phyloP scores from a whole-genome alignment of 2,888 invertebrate species.

The Watsonalla cultraria region DNA sequence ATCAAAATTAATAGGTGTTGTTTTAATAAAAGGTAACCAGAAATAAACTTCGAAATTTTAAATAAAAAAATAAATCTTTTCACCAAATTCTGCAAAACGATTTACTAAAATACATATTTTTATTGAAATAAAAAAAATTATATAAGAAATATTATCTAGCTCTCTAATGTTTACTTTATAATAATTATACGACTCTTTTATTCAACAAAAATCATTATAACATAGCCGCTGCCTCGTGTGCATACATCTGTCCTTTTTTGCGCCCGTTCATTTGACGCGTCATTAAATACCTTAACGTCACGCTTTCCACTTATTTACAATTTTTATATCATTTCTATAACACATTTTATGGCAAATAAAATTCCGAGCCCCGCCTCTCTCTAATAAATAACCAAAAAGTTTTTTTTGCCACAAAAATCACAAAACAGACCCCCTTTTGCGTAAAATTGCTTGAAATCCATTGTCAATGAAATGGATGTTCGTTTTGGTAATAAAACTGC shows the following conservation, averaged over 20 bases:
- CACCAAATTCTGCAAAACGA: no score
- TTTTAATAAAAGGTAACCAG: no score
- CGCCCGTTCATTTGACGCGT: conserved; percentile 47
- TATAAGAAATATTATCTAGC: no score
- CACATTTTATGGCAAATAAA: conserved; percentile 73
- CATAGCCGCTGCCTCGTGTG: conserved; percentile 36
- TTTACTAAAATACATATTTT: no score
- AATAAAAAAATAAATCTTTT: no score
- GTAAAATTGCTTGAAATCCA: conserved; percentile 41
- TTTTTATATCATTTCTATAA: conserved; percentile 67
- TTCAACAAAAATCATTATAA: conserved; percentile 11
- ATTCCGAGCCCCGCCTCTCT: conserved; percentile 53
- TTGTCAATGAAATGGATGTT: conserved; percentile 18
- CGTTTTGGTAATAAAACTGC: conserved; percentile 33
- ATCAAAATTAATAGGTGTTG: no score
- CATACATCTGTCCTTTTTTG: conserved; percentile 48
- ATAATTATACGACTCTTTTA: background rate
- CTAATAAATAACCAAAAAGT: conserved; percentile 35
- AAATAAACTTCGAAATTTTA: no score
- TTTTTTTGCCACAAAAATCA: background rate
- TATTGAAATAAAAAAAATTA: no score
- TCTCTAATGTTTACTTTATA: no score
- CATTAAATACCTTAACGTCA: conserved; percentile 58
- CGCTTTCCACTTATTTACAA: conserved; percentile 70
- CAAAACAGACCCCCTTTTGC: conserved; percentile 30